Conservation (phyloP, 2,797 vertebrate genomes). For the Margarornis squamiger region DNA sequence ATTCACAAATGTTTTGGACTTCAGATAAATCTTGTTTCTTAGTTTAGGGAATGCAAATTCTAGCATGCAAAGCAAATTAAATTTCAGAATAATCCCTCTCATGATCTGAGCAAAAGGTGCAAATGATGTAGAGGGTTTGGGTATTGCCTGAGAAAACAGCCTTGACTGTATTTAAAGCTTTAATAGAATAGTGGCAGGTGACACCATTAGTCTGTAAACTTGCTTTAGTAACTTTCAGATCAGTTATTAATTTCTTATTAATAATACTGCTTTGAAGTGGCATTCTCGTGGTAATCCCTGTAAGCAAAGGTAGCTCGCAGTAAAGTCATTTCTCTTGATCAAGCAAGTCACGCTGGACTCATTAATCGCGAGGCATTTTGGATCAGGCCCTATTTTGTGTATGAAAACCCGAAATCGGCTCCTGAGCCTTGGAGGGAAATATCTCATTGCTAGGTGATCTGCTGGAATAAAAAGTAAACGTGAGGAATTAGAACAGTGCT, state of each 20-base stretch:
- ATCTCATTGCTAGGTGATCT: not conserved
- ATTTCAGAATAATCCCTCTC: not conserved
- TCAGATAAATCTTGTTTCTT: not conserved
- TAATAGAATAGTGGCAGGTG: not conserved
- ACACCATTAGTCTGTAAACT: not conserved
- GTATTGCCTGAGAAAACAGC: not conserved
- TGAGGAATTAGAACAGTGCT: not conserved
- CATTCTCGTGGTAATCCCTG: not conserved
- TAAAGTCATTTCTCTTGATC: conserved; percentile 15
- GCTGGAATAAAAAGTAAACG: not conserved
- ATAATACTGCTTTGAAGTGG: not conserved
- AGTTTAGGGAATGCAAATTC: not conserved
- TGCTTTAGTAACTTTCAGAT: not conserved
- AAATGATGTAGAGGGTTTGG: not conserved
- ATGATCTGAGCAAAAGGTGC: not conserved
- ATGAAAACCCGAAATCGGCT: not conserved
- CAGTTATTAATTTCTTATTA: not conserved
- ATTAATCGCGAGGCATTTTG: not conserved
- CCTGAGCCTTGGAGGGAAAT: not conserved
- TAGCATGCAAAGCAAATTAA: not conserved
- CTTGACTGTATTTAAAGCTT: not conserved
- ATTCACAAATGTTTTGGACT: not conserved
- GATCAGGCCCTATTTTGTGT: not conserved
- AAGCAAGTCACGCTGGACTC: not conserved
- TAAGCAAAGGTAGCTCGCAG: not conserved